Conservation (phyloP, 2,113 vertebrate genomes). For the Pycnonotus jocosus region DNA sequence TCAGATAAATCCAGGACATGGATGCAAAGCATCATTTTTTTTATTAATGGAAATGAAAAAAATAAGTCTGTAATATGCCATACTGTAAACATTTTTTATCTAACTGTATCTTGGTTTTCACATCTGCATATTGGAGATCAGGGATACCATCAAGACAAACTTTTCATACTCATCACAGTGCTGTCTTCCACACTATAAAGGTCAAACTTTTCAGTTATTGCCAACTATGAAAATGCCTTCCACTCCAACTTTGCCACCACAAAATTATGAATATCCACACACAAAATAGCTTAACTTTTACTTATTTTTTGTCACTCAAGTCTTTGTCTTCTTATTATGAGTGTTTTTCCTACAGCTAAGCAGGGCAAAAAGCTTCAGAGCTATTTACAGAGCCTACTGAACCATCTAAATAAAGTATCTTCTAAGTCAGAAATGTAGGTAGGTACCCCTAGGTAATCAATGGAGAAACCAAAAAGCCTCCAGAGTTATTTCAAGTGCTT, state of each 20-base stretch:
- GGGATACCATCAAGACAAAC: not conserved
- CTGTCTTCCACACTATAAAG: not conserved
- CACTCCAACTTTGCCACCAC: not conserved
- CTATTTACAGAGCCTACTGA: not conserved
- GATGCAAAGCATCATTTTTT: not conserved
- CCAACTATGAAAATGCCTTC: not conserved
- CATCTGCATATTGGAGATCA: not conserved
- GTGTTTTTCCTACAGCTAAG: not conserved
- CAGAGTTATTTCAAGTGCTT: slow-evolving; percentile 17
- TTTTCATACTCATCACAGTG: not conserved
- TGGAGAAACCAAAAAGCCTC: not conserved
- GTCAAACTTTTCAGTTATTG: not conserved
- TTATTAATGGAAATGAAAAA: not conserved
- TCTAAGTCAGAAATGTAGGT: not conserved
- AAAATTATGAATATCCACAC: not conserved
- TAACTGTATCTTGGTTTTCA: not conserved
- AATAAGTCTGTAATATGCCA: not conserved
- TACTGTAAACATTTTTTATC: not conserved
- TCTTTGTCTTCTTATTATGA: not conserved
- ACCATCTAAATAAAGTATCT: not conserved
- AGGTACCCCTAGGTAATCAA: not conserved
- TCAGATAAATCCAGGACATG: not conserved
- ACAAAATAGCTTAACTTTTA: not conserved
- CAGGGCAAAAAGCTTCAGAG: not conserved
- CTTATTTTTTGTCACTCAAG: not conserved